Base-by-base conservation (phyloP, 2,113 vertebrate genomes). In the Cinclus cinclus region DNA sequence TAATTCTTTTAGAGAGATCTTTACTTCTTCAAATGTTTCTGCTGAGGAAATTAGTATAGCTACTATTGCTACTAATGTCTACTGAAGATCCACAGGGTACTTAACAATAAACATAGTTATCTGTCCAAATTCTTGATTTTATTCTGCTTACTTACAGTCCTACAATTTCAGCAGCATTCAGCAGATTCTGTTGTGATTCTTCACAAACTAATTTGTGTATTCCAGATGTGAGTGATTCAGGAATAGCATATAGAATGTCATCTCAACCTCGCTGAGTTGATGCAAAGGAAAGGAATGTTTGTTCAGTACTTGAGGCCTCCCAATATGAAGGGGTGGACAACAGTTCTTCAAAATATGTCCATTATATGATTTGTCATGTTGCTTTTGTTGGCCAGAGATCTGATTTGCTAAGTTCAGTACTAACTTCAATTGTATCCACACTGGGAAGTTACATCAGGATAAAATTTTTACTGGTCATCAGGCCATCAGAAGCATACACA, bases 401-500 rank as follows among this genome's bases (percentile, higher is more conserved):
- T 76, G 22, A 25, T 83, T 86, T 90, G 16, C 31, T 33, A 46
- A 47, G 5, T 37, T 83, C 46, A 67, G 9, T 10, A 41, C 19
- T 41, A 69, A 41, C 11, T 89, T 77, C 37, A 58, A 0, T 28
- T 62, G 6, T 41, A 64, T 33, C 20, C 3, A 21, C 3, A 6
- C 15, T 0, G 0, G 13, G 9, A 73, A 60, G 5, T 2, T 76
- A 25, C 33, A 76, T 23, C 33, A 71, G 25, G 25, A 56, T 60
- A 56, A 27, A 25, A 47, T 35, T 86, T 86, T 75, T 63, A 13
- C 19, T 53, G 27, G 21, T 47, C 50, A 37, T 62, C n/a, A 73
- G 49, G 23, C 41, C 15, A n/a, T 52, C 30, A 85, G 65, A 78
- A 92, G 9, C 28, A n/a, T 22, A 70, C 3, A 10, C 19, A n/a